These are phyloP conservation scores for Solea senegalensis DNA, from an alignment of 2,113 vertebrate genomes.

Conservation along the genomic window DNA sequence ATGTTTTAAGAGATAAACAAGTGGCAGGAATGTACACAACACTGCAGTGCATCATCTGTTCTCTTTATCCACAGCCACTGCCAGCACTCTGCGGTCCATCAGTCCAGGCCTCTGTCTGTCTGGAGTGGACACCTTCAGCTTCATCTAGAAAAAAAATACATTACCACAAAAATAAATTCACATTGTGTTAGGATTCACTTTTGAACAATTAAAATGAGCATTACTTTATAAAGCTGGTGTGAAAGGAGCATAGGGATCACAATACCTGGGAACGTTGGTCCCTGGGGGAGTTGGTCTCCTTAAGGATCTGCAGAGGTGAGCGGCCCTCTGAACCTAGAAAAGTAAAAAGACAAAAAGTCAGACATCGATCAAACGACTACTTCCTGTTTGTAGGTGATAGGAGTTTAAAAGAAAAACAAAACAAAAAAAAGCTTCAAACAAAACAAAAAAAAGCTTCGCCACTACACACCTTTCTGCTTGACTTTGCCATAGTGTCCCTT, in stretches of 20 bases:
- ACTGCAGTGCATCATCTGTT: constrained; percentile 64
- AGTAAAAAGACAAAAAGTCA: background rate
- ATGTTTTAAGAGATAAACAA: constrained; percentile 23
- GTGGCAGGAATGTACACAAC: background rate
- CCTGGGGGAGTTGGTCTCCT: constrained; percentile 87
- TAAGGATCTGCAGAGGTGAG: constrained; percentile 89
- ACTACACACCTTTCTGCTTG: constrained; percentile 76
- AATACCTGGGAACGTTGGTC: constrained; percentile 73
- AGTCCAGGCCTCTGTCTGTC: constrained; percentile 72
- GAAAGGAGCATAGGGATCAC: background rate
- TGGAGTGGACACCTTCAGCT: constrained; percentile 76
- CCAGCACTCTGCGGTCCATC: constrained; percentile 68
- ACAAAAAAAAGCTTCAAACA: background rate
- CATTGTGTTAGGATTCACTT: too few species aligned
- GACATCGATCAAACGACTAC: background rate
- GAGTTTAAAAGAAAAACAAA: background rate
- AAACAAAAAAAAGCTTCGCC: background rate
- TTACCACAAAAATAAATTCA: background rate
- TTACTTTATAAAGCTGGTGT: background rate
- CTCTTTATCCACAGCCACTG: constrained; percentile 77
- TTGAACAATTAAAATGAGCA: too few species aligned
- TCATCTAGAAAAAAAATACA: constrained; percentile 64
- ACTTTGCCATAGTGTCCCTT: constrained; percentile 67
- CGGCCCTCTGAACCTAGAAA: constrained; percentile 77
- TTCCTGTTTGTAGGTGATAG: background rate